phyloP scores from a whole-genome alignment of 23 tunicate genomes.

The Trididemnum nubilum region DNA sequence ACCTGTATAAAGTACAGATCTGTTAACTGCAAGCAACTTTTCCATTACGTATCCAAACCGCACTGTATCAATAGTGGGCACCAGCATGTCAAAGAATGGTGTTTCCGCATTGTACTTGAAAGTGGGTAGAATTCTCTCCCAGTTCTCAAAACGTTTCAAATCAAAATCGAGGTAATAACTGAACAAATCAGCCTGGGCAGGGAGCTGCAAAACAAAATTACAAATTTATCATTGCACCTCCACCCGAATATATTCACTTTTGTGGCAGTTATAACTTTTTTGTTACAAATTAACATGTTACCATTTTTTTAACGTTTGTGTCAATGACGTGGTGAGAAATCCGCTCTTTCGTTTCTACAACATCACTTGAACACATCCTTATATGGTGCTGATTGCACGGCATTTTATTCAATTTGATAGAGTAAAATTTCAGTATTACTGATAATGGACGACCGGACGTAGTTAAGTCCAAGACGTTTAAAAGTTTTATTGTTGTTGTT shows the following conservation, averaged over 20 bases:
- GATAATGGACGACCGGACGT: too few relatives aligned
- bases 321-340: too few relatives aligned
- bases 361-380: too few relatives aligned
- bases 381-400: too few relatives aligned
- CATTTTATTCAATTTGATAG: too few relatives aligned
- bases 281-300: neutral
- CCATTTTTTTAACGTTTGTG: neutral
- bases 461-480: too few relatives aligned
- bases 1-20: slow-evolving; percentile 96
- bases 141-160: slow-evolving; percentile 73
- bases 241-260: neutral
- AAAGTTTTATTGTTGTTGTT: too few relatives aligned
- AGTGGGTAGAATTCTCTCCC: slow-evolving; percentile 89
- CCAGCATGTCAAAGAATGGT: slow-evolving; percentile 98
- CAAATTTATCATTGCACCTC: too few relatives aligned
- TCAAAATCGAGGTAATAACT: slow-evolving; percentile 87
- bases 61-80: slow-evolving; percentile 97
- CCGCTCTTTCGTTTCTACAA: too few relatives aligned
- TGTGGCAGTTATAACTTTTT: too few relatives aligned
- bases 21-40: slow-evolving; percentile 81
- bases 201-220: slow-evolving; percentile 65
- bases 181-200: slow-evolving; percentile 82
- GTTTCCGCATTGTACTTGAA: slow-evolving; percentile 82
- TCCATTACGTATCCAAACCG: slow-evolving; percentile 98
- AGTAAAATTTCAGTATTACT: too few relatives aligned